Evolutionary conservation across 2,888 invertebrate species (phyloP).

Genomic region (Zhuqinia jingwanae): DNA sequence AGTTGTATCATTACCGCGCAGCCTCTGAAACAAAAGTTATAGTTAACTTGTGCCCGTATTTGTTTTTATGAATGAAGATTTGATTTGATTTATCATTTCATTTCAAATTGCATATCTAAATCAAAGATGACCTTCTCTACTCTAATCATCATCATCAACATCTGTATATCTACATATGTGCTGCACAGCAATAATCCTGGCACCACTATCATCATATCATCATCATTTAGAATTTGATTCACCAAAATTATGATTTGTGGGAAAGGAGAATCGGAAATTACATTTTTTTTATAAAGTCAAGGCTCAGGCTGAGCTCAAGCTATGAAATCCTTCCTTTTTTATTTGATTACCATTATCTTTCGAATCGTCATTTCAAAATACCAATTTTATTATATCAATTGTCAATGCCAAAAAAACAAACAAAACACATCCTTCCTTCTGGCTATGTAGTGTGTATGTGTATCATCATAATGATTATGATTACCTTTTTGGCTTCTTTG

Average conservation of each 20-base stretch:
- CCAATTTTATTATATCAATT: conserved; percentile 35
- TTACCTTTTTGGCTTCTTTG: background rate
- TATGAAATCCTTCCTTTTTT: too few species aligned
- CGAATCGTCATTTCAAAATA: conserved; percentile 9
- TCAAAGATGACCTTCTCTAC: conserved; percentile 52
- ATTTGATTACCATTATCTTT: conserved; percentile 4
- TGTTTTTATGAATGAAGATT: conserved; percentile 56
- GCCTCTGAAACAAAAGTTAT: background rate
- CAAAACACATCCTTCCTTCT: conserved; percentile 9
- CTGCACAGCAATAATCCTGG: conserved; percentile 32
- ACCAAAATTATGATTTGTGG: conserved; percentile 43
- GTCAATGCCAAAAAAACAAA: conserved; percentile 29
- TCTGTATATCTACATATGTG: too few species aligned
- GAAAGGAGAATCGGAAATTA: conserved; percentile 62
- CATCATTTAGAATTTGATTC: conserved; percentile 23
- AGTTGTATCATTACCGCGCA: too few species aligned
- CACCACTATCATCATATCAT: conserved; percentile 24
- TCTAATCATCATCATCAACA: conserved; percentile 2
- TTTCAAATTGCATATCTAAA: conserved; percentile 40
- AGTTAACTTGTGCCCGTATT: conserved; percentile 70
- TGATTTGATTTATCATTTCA: conserved; percentile 38
- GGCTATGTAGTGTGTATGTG: background rate
- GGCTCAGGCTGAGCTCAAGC: too few species aligned
- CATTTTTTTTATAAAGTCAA: conserved; percentile 46
- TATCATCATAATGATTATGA: conserved; percentile 25